Conservation (phyloP, 2,888 invertebrate species). For the Carterocephalus palaemon region DNA sequence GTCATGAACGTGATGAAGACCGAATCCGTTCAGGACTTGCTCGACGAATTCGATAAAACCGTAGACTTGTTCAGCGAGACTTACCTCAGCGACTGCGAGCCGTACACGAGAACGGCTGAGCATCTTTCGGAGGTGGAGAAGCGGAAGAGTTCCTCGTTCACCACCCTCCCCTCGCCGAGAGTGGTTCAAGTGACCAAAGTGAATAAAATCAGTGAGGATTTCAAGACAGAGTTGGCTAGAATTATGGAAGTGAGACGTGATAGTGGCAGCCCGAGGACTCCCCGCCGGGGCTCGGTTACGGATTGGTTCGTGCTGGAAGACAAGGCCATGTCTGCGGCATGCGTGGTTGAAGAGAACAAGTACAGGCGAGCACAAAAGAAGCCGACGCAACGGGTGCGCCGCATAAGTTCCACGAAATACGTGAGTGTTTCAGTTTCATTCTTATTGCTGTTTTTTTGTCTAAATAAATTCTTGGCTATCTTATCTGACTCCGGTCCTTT, state of each 20-base stretch:
- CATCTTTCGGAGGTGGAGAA: constrained; percentile 46
- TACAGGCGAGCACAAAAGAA: constrained; percentile 64
- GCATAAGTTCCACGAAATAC: constrained; percentile 74
- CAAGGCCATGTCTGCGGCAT: constrained; percentile 30
- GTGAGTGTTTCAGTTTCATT: constrained; percentile 51
- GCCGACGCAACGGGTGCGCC: constrained; percentile 56
- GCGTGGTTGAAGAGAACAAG: constrained; percentile 46
- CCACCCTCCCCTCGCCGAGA: constrained; percentile 60
- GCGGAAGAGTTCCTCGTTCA: constrained; percentile 62
- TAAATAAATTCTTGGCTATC: constrained; percentile 3
- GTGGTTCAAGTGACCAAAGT: constrained; percentile 61
- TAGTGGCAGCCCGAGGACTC: constrained; percentile 35
- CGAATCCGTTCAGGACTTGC: constrained; percentile 59
- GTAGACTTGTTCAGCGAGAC: constrained; percentile 69
- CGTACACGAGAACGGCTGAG: constrained; percentile 55
- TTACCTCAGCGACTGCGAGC: constrained; percentile 68
- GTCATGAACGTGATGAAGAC: constrained; percentile 55
- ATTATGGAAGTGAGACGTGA: constrained; percentile 48
- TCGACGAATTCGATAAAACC: constrained; percentile 64
- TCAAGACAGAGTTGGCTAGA: constrained; percentile 57
- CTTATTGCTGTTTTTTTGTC: constrained; percentile 4
- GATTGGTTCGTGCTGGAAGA: constrained; percentile 73
- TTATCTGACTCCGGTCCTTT: constrained; percentile 12
- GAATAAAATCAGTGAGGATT: constrained; percentile 62
- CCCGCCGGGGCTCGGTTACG: constrained; percentile 65